Evolutionary conservation across 1,140 invertebrate species (phyloP).

Genomic region (Tetramorium alpestre): DNA sequence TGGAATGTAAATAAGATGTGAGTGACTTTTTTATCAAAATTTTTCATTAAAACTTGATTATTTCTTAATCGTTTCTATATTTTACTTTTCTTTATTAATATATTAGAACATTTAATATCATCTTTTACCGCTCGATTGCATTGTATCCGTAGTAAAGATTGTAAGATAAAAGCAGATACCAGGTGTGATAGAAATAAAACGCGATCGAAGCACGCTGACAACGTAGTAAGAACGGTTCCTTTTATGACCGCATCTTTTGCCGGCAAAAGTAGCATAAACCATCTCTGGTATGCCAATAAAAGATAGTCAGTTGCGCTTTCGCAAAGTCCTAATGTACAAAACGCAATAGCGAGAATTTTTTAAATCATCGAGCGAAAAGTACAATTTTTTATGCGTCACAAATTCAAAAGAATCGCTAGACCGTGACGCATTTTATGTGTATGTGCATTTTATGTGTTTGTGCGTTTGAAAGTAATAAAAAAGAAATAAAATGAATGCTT

Average conservation of each 20-base stretch:
- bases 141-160: conserved; percentile 21
- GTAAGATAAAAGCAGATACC: conserved; percentile 10
- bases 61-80: not conserved
- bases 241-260: conserved; percentile 29
- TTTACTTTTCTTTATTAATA: not conserved
- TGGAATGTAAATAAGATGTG: not conserved
- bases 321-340: not conserved
- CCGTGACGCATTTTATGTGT: not conserved
- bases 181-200: conserved; percentile 24
- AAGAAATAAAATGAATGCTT: not conserved
- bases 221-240: not conserved
- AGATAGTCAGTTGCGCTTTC: conserved; percentile 25
- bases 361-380: conserved; percentile 25
- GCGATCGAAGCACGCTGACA: not conserved
- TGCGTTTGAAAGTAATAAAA: not conserved
- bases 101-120: conserved; percentile 14
- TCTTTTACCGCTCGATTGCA: not conserved
- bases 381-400: conserved; percentile 18
- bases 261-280: conserved; percentile 24
- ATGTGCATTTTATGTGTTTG: not conserved
- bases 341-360: not conserved
- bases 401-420: not conserved
- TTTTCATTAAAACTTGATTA: not conserved
- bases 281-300: conserved; percentile 22
- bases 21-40: not conserved